phyloP scores from a whole-genome alignment of 2,113 vertebrate genomes.

The Mobula hypostoma region DNA sequence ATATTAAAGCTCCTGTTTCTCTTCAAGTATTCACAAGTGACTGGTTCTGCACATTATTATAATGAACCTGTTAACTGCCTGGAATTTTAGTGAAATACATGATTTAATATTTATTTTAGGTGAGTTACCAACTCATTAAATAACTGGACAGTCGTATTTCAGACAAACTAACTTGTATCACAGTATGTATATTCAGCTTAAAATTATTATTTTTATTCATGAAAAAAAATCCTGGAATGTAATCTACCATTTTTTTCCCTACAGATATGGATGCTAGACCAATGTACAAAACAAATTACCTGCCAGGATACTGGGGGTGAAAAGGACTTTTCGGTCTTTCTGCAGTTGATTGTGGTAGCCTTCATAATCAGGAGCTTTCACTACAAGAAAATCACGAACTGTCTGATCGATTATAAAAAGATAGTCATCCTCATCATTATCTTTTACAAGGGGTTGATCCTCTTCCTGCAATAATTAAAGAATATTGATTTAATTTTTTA shows the following conservation, averaged over 20 bases:
- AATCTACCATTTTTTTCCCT: background rate
- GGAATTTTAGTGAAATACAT: background rate
- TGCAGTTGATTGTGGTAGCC: slow-evolving; percentile 55
- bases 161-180: background rate
- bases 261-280: background rate
- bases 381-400: slow-evolving; percentile 64
- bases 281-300: slow-evolving; percentile 53
- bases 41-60: background rate
- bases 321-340: slow-evolving; percentile 67
- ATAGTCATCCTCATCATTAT: slow-evolving; percentile 49
- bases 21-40: background rate
- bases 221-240: background rate
- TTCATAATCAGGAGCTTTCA: slow-evolving; percentile 66
- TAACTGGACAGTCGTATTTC: background rate
- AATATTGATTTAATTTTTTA: background rate
- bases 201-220: background rate
- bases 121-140: background rate
- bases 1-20: background rate
- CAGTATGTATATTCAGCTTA: background rate
- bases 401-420: slow-evolving; percentile 62
- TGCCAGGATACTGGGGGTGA: slow-evolving; percentile 64
- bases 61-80: background rate
- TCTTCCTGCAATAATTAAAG: slow-evolving; percentile 59
- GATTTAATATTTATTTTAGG: background rate
- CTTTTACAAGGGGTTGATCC: slow-evolving; percentile 56